These are phyloP conservation scores for Apamea epomidion DNA, from an alignment of 2,888 invertebrate genomes.

Conservation along the genomic window DNA sequence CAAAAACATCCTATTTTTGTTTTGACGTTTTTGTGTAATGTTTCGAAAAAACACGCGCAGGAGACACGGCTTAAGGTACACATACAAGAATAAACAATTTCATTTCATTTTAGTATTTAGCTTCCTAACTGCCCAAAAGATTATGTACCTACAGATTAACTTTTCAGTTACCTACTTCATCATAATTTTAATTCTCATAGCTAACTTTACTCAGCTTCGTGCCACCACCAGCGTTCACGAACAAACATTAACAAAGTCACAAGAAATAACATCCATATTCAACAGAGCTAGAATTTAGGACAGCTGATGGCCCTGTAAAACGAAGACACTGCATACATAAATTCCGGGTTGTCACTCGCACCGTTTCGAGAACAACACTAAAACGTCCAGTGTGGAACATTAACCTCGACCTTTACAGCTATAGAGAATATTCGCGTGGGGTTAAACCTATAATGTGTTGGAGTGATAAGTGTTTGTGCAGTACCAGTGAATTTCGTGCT, in stretches of 20 bases:
- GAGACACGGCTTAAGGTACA: no score
- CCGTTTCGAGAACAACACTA: slow-evolving; percentile 39
- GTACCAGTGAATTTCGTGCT: slow-evolving; percentile 1
- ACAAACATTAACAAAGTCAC: slow-evolving; percentile 16
- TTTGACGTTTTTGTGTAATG: no score
- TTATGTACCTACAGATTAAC: neutral
- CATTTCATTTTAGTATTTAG: no score
- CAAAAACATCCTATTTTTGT: no score
- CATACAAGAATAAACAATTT: no score
- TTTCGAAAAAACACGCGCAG: no score
- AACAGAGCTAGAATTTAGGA: slow-evolving; percentile 44
- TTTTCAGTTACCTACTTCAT: neutral
- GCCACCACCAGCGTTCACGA: slow-evolving; percentile 5
- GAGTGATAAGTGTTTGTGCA: neutral
- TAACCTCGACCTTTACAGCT: slow-evolving; percentile 16
- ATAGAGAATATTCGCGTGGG: slow-evolving; percentile 8
- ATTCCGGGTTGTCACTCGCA: slow-evolving; percentile 53
- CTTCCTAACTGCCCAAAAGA: neutral
- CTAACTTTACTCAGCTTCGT: neutral
- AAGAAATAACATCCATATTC: slow-evolving; percentile 49
- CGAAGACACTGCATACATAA: slow-evolving; percentile 49
- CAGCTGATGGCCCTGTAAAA: slow-evolving; percentile 17
- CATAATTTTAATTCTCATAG: neutral
- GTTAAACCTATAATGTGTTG: slow-evolving; percentile 13
- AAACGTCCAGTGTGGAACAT: slow-evolving; percentile 31